A percentile compares a stretch with the other conserved stretches of the same genome.
phyloP scores from a whole-genome alignment of 2,888 invertebrate genomes.

The Isoperla grammatica region DNA sequence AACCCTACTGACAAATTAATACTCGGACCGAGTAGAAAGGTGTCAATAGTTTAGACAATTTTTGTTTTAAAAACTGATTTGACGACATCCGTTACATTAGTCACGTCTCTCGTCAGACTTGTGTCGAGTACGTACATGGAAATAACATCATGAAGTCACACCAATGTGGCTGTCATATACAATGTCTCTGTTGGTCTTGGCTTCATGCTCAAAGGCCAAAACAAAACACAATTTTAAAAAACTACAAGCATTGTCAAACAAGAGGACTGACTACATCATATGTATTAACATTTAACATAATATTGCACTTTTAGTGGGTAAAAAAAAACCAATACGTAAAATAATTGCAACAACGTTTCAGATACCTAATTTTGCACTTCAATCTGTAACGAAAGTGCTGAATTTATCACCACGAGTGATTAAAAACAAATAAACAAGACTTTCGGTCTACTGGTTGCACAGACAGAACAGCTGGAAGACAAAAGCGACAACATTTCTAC shows the following conservation, averaged over 20 bases:
- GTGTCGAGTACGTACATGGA: conserved; percentile 27
- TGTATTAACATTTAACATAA: conserved; percentile 26
- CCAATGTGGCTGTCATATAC: conserved; percentile 26
- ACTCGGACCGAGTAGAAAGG: too few relatives aligned
- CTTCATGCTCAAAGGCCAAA: conserved; percentile 14
- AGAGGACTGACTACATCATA: conserved; percentile 22
- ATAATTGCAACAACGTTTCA: conserved; percentile 27
- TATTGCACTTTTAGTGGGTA: conserved; percentile 31
- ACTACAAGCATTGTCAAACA: conserved; percentile 29
- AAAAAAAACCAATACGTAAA: conserved; percentile 22
- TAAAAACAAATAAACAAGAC: conserved; percentile 22
- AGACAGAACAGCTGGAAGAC: conserved; percentile 30
- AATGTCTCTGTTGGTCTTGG: conserved; percentile 12
- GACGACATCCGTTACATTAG: conserved; percentile 14
- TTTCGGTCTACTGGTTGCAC: conserved; percentile 26
- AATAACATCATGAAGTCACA: conserved; percentile 24
- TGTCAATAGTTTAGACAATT: too few relatives aligned
- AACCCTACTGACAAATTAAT: too few relatives aligned
- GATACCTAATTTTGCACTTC: conserved; percentile 23
- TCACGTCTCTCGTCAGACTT: conserved; percentile 1
- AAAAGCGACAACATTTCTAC: conserved; percentile 29
- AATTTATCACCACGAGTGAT: conserved; percentile 26
- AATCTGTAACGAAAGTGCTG: conserved; percentile 25
- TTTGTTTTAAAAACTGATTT: background rate
- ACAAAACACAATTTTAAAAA: conserved; percentile 20